Evolutionary conservation across 2,888 invertebrate species (phyloP).

Genomic region (Oasisia sp.): DNA sequence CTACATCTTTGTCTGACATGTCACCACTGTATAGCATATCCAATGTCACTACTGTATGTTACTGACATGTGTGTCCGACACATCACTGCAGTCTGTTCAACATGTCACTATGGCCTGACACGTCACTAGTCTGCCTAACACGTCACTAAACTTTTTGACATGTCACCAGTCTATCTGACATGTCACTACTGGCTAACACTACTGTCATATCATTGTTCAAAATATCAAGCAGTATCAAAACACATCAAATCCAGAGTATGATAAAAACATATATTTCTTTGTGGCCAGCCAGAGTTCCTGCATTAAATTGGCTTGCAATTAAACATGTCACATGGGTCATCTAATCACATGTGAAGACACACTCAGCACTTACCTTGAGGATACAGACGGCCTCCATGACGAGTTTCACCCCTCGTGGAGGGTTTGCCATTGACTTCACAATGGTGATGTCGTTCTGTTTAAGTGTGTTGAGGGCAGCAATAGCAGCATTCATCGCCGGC

Average conservation of each 20-base stretch:
- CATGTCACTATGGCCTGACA: background rate
- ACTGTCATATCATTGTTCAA: too few species aligned
- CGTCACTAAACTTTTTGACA: too few species aligned
- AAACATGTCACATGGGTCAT: too few species aligned
- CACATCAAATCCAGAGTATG: too few species aligned
- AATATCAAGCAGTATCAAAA: too few species aligned
- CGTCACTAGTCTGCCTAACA: too few species aligned
- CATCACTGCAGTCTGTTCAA: background rate
- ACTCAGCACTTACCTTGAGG: constrained; percentile 54
- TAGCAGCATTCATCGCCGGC: constrained; percentile 64
- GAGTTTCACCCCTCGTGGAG: constrained; percentile 62
- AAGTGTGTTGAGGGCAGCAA: constrained; percentile 62
- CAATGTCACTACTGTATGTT: too few species aligned
- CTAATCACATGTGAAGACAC: too few species aligned
- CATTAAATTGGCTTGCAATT: background rate
- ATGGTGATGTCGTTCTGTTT: constrained; percentile 65
- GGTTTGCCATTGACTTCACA: constrained; percentile 62
- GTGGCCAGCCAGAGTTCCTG: background rate
- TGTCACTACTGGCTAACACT: too few species aligned
- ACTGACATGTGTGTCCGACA: background rate
- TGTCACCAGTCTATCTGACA: too few species aligned
- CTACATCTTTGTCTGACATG: too few species aligned
- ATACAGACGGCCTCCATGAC: constrained; percentile 66
- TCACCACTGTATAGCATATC: too few species aligned
- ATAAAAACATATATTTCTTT: background rate